Percentiles rank a stretch among this genome's conserved stretches.
These are phyloP conservation scores for Microchirus variegatus DNA, from an alignment of 2,797 vertebrate genomes.

Conservation along the genomic window DNA sequence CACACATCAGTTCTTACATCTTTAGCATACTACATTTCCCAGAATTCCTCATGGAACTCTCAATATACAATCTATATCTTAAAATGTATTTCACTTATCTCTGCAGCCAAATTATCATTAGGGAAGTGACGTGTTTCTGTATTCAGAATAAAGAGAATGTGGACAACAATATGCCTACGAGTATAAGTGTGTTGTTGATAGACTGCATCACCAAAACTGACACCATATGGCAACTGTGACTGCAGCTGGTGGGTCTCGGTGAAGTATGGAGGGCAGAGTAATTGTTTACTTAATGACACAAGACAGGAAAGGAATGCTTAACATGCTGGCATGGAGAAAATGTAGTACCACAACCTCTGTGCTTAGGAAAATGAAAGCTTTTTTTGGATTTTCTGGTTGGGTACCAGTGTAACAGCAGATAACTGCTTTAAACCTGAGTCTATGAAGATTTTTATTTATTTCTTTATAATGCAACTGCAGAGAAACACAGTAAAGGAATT, in stretches of 20 bases:
- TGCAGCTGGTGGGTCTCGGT: conserved; percentile 54
- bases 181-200: conserved; percentile 31
- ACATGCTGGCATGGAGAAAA: conserved; percentile 55
- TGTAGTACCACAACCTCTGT: conserved; percentile 32
- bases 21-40: too few relatives aligned
- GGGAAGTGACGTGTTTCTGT: background rate
- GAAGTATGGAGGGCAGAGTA: conserved; percentile 60
- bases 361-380: conserved; percentile 46
- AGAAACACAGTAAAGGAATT: background rate
- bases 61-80: too few relatives aligned
- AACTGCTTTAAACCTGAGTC: conserved; percentile 34
- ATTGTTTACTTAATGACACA: conserved; percentile 74
- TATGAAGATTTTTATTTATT: conserved; percentile 8
- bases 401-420: conserved; percentile 45
- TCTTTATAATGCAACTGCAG: too few relatives aligned
- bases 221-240: conserved; percentile 45
- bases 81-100: too few relatives aligned
- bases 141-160: background rate
- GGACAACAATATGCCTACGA: background rate
- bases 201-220: conserved; percentile 31
- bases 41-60: too few relatives aligned
- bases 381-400: conserved; percentile 64
- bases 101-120: too few relatives aligned
- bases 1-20: too few relatives aligned
- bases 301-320: conserved; percentile 71